Percentiles rank a stretch among this genome's conserved stretches.
Conservation (phyloP, 2,797 vertebrate genomes). For the Rhodeus uyekii region DNA sequence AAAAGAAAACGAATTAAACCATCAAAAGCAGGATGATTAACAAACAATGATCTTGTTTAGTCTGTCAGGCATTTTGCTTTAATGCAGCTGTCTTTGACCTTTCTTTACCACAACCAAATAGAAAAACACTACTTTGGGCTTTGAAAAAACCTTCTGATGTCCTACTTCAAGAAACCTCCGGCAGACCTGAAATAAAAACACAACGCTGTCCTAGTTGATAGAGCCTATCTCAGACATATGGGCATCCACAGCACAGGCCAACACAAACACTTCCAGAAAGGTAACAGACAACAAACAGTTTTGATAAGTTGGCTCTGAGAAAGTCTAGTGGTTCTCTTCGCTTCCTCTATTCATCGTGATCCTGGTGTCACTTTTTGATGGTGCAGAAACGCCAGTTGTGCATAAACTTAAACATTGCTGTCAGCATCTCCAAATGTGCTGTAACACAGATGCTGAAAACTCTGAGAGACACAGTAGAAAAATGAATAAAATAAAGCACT, state of each 20-base stretch:
- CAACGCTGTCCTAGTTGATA: conserved; percentile 79
- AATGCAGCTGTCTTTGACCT: conserved; percentile 22
- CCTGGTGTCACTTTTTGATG: neutral
- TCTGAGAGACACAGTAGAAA: too few species aligned
- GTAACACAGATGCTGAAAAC: too few species aligned
- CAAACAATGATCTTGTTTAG: conserved; percentile 7
- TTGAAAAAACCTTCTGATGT: conserved; percentile 43
- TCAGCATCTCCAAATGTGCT: conserved; percentile 1
- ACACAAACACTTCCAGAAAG: conserved; percentile 16
- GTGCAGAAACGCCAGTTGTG: neutral
- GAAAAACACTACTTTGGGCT: conserved; percentile 51
- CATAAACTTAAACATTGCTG: neutral
- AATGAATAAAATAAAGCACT: too few species aligned
- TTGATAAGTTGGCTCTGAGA: neutral
- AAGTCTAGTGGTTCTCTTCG: neutral
- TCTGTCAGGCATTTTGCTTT: neutral
- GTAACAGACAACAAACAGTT: conserved; percentile 13
- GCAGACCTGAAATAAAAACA: conserved; percentile 74
- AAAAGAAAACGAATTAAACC: conserved; percentile 24
- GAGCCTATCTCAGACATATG: conserved; percentile 28
- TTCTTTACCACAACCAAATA: conserved; percentile 43
- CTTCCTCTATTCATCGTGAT: neutral
- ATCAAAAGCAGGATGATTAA: neutral
- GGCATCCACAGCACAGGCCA: neutral
- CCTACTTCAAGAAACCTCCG: conserved; percentile 56